Conservation (phyloP, 2,113 vertebrate species). For the Hydrochoerus hydrochaeris region DNA sequence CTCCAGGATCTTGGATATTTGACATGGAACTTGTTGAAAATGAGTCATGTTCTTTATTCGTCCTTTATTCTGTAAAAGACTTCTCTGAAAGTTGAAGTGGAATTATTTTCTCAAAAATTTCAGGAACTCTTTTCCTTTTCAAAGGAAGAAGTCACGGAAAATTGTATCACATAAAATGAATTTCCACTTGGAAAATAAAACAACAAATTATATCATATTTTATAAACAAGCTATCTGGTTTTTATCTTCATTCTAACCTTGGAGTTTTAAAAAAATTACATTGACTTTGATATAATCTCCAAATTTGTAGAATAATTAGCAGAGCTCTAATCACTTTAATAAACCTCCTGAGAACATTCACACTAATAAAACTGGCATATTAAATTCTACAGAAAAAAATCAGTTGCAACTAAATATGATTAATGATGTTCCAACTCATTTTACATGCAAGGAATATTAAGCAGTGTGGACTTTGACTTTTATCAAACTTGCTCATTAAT, state of each 20-base stretch:
- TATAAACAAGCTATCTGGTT: slow-evolving; percentile 49
- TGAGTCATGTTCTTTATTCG: neutral
- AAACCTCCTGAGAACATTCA: slow-evolving; percentile 81
- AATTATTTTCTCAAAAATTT: neutral
- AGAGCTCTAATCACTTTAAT: slow-evolving; percentile 80
- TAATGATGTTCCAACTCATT: slow-evolving; percentile 84
- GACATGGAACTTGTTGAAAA: neutral
- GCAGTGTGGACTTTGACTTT: slow-evolving; percentile 70
- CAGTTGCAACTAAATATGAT: slow-evolving; percentile 85
- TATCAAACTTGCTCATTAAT: slow-evolving; percentile 63
- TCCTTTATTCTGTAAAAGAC: neutral
- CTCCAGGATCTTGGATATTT: neutral
- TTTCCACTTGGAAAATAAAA: neutral
- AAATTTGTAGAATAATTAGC: slow-evolving; percentile 81
- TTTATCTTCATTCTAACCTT: slow-evolving; percentile 67
- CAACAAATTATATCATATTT: neutral
- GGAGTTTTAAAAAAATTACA: slow-evolving; percentile 61
- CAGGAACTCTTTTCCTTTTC: neutral
- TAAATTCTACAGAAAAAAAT: slow-evolving; percentile 84
- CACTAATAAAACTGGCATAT: slow-evolving; percentile 83
- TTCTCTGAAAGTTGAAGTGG: neutral
- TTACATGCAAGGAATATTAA: slow-evolving; percentile 82
- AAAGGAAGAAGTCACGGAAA: neutral
- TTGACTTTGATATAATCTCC: slow-evolving; percentile 82
- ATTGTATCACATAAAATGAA: neutral